Evolutionary conservation across 1,140 invertebrate genomes (phyloP).

Genomic region (Calephelis nemesis): DNA sequence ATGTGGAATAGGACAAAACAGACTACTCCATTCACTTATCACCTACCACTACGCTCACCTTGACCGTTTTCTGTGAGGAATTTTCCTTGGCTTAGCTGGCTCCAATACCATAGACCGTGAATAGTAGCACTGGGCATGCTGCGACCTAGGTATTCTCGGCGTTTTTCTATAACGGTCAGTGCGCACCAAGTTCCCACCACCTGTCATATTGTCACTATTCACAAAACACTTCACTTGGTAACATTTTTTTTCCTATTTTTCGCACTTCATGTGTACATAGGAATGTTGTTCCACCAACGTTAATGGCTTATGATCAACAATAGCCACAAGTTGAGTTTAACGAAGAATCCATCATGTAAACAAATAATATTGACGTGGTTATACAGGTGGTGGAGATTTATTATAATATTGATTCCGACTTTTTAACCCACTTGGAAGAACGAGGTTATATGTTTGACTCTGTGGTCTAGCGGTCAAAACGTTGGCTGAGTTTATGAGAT

Average conservation of each 20-base stretch:
- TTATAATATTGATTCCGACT: not conserved
- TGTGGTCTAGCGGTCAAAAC: too few species aligned
- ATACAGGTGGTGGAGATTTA: constrained; percentile 21
- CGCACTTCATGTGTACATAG: not conserved
- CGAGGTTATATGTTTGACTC: not conserved
- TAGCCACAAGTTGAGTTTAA: constrained; percentile 46
- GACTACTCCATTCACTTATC: too few species aligned
- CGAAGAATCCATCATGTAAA: constrained; percentile 67
- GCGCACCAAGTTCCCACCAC: constrained; percentile 52
- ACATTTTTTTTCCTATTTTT: constrained; percentile 37
- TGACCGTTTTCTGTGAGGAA: constrained; percentile 29
- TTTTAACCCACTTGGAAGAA: too few species aligned
- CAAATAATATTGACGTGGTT: constrained; percentile 61
- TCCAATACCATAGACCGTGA: constrained; percentile 51
- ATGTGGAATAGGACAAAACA: too few species aligned
- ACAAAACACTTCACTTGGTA: constrained; percentile 31
- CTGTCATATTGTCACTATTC: constrained; percentile 46
- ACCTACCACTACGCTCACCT: constrained; percentile 41
- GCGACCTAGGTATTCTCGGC: constrained; percentile 44
- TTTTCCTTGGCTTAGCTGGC: constrained; percentile 31
- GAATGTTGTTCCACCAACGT: constrained; percentile 7
- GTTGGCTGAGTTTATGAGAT: too few species aligned
- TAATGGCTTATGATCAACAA: constrained; percentile 3
- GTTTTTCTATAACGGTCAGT: constrained; percentile 52
- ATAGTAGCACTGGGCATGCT: constrained; percentile 62